These are phyloP conservation scores for Elephantulus edwardii DNA, from an alignment of 2,113 vertebrate genomes.

Conservation along the genomic window DNA sequence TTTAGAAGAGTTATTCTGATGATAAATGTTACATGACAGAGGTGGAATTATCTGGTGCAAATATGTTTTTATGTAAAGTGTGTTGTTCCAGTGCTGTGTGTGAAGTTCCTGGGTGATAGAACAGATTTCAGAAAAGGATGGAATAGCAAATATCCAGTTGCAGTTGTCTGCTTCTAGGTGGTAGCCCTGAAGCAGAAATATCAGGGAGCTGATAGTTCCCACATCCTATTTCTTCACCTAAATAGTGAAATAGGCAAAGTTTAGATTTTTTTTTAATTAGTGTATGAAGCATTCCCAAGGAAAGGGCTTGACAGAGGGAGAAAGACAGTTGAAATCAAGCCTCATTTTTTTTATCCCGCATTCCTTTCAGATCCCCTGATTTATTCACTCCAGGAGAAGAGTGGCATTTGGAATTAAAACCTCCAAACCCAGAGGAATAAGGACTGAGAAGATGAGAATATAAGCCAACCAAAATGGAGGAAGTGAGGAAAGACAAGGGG, in stretches of 20 bases:
- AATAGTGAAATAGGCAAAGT: not conserved
- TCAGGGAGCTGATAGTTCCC: not conserved
- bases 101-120: not conserved
- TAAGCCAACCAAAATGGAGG: slow-evolving; percentile 39
- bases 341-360: slow-evolving; percentile 6
- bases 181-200: not conserved
- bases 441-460: slow-evolving; percentile 12
- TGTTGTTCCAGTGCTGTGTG: not conserved
- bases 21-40: not conserved
- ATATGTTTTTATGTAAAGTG: not conserved
- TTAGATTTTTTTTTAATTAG: slow-evolving; percentile 28
- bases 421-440: slow-evolving; percentile 48
- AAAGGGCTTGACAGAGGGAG: not conserved
- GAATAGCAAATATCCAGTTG: not conserved
- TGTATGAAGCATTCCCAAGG: slow-evolving; percentile 39
- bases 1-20: not conserved
- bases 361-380: slow-evolving; percentile 55
- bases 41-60: not conserved
- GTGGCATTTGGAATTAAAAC: slow-evolving; percentile 60
- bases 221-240: not conserved
- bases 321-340: slow-evolving; percentile 59
- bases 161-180: not conserved
- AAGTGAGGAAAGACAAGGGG: not conserved
- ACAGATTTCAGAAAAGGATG: not conserved
- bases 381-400: slow-evolving; percentile 35